These are phyloP conservation scores for Corydoras sp. DNA, from an alignment of 2,113 vertebrate genomes.

Conservation along the genomic window DNA sequence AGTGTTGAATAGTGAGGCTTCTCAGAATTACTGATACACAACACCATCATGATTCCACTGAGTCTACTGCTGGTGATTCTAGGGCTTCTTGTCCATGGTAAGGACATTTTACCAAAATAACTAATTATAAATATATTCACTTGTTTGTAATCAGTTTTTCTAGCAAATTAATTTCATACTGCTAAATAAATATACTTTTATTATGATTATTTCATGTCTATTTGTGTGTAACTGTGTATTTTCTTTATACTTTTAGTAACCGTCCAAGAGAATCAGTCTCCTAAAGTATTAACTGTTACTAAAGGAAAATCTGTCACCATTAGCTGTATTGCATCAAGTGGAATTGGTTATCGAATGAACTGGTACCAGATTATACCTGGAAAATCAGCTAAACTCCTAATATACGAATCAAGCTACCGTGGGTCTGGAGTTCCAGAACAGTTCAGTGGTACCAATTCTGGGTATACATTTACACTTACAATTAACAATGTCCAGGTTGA, in stretches of 20 bases:
- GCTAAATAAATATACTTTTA: too few relatives aligned
- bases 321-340: background rate
- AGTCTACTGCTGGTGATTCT: too few relatives aligned
- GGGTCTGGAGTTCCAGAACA: background rate
- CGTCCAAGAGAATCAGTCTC: too few relatives aligned
- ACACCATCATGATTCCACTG: too few relatives aligned
- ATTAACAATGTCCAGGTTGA: background rate
- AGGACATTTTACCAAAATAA: too few relatives aligned
- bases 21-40: background rate
- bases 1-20: background rate
- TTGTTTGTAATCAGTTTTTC: too few relatives aligned
- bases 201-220: too few relatives aligned
- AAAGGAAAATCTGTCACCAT: background rate
- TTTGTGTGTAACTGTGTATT: too few relatives aligned
- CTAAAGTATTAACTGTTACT: background rate
- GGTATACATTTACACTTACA: background rate
- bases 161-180: too few relatives aligned
- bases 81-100: too few relatives aligned
- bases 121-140: too few relatives aligned
- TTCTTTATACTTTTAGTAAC: too few relatives aligned
- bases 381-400: background rate
- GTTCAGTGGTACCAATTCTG: background rate
- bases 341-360: background rate
- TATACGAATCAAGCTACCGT: background rate
- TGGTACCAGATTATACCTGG: slow-evolving; percentile 1